Conservation (phyloP, 2,888 invertebrate species). For the Napeogenes inachia region DNA sequence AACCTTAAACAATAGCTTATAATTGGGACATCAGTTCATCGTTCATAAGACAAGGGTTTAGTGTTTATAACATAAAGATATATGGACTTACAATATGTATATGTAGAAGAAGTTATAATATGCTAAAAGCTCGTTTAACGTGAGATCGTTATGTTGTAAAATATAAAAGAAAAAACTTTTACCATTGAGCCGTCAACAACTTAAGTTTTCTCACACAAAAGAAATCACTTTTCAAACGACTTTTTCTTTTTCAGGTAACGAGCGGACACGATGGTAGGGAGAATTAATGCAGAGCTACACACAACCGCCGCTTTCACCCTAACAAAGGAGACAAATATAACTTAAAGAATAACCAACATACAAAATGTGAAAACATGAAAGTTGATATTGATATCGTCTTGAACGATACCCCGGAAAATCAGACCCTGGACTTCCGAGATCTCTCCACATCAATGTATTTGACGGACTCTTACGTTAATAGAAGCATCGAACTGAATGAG, state of each 20-base stretch:
- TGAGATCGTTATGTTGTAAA: conserved; percentile 5
- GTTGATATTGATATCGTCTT: conserved; percentile 52
- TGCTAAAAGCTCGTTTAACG: too few species aligned
- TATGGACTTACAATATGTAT: too few species aligned
- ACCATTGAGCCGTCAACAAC: conserved; percentile 22
- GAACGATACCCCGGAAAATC: conserved; percentile 48
- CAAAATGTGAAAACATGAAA: conserved; percentile 64
- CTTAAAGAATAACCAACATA: conserved; percentile 38
- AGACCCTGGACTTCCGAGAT: conserved; percentile 58
- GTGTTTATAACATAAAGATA: too few species aligned
- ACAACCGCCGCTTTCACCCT: conserved; percentile 36
- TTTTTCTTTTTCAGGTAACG: conserved; percentile 35
- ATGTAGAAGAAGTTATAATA: too few species aligned
- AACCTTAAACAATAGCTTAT: too few species aligned
- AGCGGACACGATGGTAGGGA: conserved; percentile 37
- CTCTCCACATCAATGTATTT: conserved; percentile 70
- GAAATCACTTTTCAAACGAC: conserved; percentile 32
- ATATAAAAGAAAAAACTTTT: conserved; percentile 21
- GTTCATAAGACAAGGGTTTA: too few species aligned
- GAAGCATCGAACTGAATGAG: conserved; percentile 54
- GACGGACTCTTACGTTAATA: conserved; percentile 59
- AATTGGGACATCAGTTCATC: too few species aligned
- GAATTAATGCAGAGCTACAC: conserved; percentile 32
- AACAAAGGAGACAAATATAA: conserved; percentile 52
- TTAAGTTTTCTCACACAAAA: conserved; percentile 26